Evolutionary conservation across 1,140 invertebrate species (phyloP).

Genomic region (Bombus superbus): DNA sequence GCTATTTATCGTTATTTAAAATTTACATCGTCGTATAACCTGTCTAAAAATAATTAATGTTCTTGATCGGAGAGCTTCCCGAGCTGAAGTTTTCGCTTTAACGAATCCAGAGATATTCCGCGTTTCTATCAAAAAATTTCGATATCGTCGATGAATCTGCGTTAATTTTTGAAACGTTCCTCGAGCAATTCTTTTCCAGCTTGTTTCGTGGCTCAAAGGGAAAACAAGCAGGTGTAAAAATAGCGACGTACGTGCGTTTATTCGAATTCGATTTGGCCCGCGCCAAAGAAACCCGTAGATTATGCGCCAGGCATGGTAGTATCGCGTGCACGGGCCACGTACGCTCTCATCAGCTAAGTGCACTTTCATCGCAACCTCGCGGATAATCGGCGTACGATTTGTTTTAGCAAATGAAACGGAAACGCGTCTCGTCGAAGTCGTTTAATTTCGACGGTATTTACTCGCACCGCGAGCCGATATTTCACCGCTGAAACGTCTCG

Average conservation of each 20-base stretch:
- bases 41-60: too few relatives aligned
- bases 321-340: conserved; percentile 73
- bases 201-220: background rate
- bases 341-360: conserved; percentile 77
- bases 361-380: conserved; percentile 66
- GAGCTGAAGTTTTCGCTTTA: too few relatives aligned
- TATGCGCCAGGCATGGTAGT: conserved; percentile 64
- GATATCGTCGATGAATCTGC: too few relatives aligned
- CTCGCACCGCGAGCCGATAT: conserved; percentile 5
- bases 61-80: too few relatives aligned
- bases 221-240: conserved; percentile 23
- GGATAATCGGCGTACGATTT: conserved; percentile 70
- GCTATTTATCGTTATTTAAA: too few relatives aligned
- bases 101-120: too few relatives aligned
- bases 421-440: conserved; percentile 63
- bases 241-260: conserved; percentile 47
- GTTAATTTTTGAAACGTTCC: background rate
- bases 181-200: background rate
- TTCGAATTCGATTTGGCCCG: conserved; percentile 62
- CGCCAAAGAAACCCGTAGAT: conserved; percentile 53
- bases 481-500: background rate
- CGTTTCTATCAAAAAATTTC: too few relatives aligned
- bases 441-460: conserved; percentile 58
- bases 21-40: too few relatives aligned
- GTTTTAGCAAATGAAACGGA: conserved; percentile 75